These are phyloP conservation scores for Lottia gigantea DNA, from an alignment of 2,888 invertebrate genomes.

Conservation along the genomic window DNA sequence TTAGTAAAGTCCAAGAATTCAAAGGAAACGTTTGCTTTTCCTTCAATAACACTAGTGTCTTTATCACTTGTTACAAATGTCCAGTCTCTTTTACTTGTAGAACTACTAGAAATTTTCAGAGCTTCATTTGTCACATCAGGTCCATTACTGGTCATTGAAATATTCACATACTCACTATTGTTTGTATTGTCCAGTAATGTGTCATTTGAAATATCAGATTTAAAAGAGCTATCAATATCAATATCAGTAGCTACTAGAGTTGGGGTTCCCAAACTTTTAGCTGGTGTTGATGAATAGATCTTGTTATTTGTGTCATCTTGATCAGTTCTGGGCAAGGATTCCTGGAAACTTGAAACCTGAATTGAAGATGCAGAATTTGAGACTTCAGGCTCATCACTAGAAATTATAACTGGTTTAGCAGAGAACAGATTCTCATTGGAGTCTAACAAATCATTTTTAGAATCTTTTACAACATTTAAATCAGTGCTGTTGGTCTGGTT, in stretches of 20 bases:
- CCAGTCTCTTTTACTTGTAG: slow-evolving; percentile 24
- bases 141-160: slow-evolving; percentile 1
- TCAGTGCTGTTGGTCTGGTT: neutral
- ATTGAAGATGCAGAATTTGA: slow-evolving; percentile 10
- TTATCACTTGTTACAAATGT: slow-evolving; percentile 19
- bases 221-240: neutral
- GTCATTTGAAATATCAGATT: neutral
- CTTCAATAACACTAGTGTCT: slow-evolving; percentile 14
- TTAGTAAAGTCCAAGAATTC: slow-evolving; percentile 8
- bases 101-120: slow-evolving; percentile 6
- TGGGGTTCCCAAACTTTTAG: slow-evolving; percentile 16
- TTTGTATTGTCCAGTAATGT: neutral
- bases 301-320: neutral
- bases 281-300: slow-evolving; percentile 15
- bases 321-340: slow-evolving; percentile 18
- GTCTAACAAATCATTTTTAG: neutral
- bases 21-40: slow-evolving; percentile 10
- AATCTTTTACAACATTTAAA: neutral
- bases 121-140: slow-evolving; percentile 13
- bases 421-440: neutral
- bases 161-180: slow-evolving; percentile 3
- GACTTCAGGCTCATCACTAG: neutral
- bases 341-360: slow-evolving; percentile 21
- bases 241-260: neutral
- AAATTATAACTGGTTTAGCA: neutral